Percentiles rank a stretch among this genome's conserved stretches.
These are phyloP conservation scores for Cyphomyrus discorhynchus DNA, from an alignment of 2,113 vertebrate species.

Conservation along the genomic window DNA sequence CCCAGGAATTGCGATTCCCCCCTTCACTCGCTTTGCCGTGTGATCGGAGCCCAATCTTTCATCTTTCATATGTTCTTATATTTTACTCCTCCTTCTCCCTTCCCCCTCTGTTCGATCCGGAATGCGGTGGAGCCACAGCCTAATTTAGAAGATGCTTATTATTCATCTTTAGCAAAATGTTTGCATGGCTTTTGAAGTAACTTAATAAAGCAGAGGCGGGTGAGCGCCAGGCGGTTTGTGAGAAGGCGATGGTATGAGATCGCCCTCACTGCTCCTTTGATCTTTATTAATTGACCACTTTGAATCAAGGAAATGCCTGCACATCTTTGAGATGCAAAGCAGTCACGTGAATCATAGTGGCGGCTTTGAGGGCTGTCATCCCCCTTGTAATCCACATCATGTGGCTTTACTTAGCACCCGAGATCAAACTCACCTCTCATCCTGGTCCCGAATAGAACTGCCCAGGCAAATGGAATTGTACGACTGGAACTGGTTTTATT, in stretches of 20 bases:
- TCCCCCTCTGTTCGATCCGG: not conserved
- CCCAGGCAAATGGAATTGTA: not conserved
- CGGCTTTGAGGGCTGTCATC: not conserved
- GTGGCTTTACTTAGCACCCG: not conserved
- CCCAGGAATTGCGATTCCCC: conserved; percentile 28
- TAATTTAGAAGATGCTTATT: not conserved
- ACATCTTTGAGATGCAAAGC: conserved; percentile 29
- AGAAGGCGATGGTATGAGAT: not conserved
- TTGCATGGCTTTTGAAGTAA: conserved; percentile 1
- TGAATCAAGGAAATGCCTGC: conserved; percentile 25
- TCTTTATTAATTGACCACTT: conserved; percentile 28
- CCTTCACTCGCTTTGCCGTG: conserved; percentile 37
- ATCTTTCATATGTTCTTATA: conserved; percentile 11
- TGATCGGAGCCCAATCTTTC: conserved; percentile 31
- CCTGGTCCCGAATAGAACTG: not conserved
- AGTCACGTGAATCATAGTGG: not conserved
- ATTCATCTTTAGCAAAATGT: conserved; percentile 11
- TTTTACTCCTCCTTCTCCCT: not conserved
- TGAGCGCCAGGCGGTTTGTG: not conserved
- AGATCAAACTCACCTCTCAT: not conserved
- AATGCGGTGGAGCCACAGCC: not conserved
- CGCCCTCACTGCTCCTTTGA: not conserved
- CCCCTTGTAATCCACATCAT: not conserved
- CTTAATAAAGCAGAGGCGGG: not conserved
- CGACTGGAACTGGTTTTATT: not conserved